Percentiles rank a stretch among this genome's conserved stretches.
phyloP scores from a whole-genome alignment of 2,888 invertebrate species.

The Polyploca ridens region DNA sequence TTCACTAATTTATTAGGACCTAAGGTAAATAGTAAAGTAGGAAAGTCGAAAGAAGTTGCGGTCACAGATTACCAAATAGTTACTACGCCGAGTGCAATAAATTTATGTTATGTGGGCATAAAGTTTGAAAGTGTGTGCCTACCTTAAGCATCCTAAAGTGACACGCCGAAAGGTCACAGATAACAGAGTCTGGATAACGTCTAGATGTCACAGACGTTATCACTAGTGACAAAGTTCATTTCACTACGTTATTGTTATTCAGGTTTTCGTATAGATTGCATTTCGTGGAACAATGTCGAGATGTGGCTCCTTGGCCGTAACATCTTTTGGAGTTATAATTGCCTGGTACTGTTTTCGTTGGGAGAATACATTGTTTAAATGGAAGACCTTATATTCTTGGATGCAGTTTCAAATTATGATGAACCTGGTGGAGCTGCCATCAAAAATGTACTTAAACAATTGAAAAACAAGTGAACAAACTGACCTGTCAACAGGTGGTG shows the following conservation, averaged over 20 bases:
- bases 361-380: neutral
- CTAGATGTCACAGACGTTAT: slow-evolving; percentile 4
- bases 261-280: neutral
- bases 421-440: neutral
- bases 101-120: too few species aligned
- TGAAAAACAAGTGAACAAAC: neutral
- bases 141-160: neutral
- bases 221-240: neutral
- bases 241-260: slow-evolving; percentile 5
- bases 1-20: too few species aligned
- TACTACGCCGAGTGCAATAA: too few species aligned
- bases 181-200: slow-evolving; percentile 7
- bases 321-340: neutral
- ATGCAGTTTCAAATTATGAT: neutral
- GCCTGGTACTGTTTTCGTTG: neutral
- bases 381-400: too few species aligned
- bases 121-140: neutral
- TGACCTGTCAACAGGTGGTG: slow-evolving; percentile 87
- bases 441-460: too few species aligned
- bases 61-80: too few species aligned
- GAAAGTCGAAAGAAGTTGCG: too few species aligned
- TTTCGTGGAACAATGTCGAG: neutral
- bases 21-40: too few species aligned
- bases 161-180: neutral
- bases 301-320: too few species aligned